phyloP scores from a whole-genome alignment of 2,888 invertebrate species.

The Matsumyia berberina region DNA sequence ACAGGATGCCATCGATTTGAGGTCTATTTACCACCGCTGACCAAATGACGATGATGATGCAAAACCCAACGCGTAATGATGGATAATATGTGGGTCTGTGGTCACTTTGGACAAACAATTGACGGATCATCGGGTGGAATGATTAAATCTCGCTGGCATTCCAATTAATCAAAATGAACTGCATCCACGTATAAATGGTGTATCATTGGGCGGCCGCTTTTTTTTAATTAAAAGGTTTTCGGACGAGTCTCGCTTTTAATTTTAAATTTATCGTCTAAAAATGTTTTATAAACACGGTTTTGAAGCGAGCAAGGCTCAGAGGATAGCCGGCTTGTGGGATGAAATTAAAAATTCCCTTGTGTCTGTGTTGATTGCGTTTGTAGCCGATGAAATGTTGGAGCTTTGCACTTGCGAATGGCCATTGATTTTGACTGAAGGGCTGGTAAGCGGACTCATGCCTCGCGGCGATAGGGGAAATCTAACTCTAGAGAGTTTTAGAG shows the following conservation, averaged over 20 bases:
- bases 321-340: not conserved
- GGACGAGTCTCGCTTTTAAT: not conserved
- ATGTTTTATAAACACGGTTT: not conserved
- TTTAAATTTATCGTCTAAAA: conserved; percentile 8
- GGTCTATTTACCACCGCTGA: not conserved
- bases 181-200: not conserved
- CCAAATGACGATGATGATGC: conserved; percentile 4
- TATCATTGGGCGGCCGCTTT: not conserved
- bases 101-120: conserved; percentile 25
- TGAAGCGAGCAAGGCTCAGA: too few relatives aligned
- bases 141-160: conserved; percentile 60
- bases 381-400: too few relatives aligned
- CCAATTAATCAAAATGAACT: not conserved
- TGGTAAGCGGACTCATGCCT: too few relatives aligned
- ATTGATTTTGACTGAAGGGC: too few relatives aligned
- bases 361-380: too few relatives aligned
- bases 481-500: too few relatives aligned
- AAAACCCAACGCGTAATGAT: conserved; percentile 3
- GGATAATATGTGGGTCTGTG: conserved; percentile 29
- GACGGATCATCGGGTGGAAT: conserved; percentile 35
- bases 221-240: conserved; percentile 13
- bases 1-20: conserved; percentile 54
- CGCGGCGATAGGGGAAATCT: too few relatives aligned
- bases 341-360: not conserved
- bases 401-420: too few relatives aligned